These are phyloP conservation scores for Gila orcuttii DNA, from an alignment of 2,113 vertebrate genomes.

Conservation along the genomic window DNA sequence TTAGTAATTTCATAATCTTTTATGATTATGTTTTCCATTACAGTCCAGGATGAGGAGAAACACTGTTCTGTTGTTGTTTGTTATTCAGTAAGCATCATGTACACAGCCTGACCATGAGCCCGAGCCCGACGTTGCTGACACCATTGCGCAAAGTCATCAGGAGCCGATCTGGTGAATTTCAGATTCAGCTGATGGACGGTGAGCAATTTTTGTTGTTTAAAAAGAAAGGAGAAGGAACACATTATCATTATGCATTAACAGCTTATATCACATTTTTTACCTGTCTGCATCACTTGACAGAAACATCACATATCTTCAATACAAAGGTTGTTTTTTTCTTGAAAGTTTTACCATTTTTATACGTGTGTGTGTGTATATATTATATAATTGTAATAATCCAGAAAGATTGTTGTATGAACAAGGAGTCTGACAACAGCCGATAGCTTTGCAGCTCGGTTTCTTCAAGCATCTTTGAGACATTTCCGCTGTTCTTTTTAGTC, in stretches of 20 bases:
- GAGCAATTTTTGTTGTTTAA: not conserved
- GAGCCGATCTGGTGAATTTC: constrained; percentile 57
- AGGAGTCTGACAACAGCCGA: too few relatives aligned
- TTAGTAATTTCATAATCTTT: too few relatives aligned
- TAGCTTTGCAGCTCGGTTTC: too few relatives aligned
- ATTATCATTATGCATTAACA: not conserved
- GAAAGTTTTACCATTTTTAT: not conserved
- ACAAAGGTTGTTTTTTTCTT: not conserved
- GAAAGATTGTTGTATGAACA: too few relatives aligned
- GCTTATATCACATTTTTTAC: not conserved
- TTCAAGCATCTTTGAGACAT: too few relatives aligned
- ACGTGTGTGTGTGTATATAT: rapidly evolving
- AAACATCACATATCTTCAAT: not conserved
- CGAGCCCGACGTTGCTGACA: constrained; percentile 69
- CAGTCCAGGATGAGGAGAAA: not conserved
- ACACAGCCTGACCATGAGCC: constrained; percentile 64
- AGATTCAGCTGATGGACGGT: constrained; percentile 74
- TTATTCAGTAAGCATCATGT: constrained; percentile 69
- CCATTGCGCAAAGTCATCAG: constrained; percentile 62
- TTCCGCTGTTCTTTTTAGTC: too few relatives aligned
- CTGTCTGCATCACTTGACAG: not conserved
- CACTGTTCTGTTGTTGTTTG: not conserved
- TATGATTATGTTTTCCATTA: too few relatives aligned
- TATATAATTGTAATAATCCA: too few relatives aligned
- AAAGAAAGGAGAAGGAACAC: not conserved